Conservation (phyloP, 2,113 vertebrate species). For the Tapirus terrestris region DNA sequence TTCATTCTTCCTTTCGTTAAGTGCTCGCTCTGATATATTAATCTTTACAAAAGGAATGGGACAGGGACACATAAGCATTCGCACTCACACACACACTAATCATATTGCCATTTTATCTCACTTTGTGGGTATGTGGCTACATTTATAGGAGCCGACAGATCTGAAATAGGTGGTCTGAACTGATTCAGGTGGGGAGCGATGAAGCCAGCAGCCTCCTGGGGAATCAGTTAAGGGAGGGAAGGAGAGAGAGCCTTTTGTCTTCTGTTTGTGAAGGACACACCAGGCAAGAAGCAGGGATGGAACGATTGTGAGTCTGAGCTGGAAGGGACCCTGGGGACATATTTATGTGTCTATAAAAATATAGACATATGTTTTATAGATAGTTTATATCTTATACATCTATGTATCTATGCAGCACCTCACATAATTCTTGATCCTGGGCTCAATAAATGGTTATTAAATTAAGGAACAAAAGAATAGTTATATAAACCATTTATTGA, state of each 20-base stretch:
- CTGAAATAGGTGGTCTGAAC: constrained; percentile 75
- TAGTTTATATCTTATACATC: constrained; percentile 59
- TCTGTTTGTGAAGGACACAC: constrained; percentile 26
- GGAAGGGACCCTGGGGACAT: constrained; percentile 68
- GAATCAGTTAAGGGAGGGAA: not conserved
- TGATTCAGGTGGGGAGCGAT: constrained; percentile 54
- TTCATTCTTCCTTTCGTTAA: constrained; percentile 31
- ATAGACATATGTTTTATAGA: constrained; percentile 76
- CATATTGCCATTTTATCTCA: constrained; percentile 70
- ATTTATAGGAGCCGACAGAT: constrained; percentile 82
- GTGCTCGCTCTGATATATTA: constrained; percentile 42
- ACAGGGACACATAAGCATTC: not conserved
- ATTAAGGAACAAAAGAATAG: constrained; percentile 60
- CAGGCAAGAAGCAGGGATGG: not conserved
- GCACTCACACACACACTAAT: not conserved
- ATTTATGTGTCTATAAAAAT: constrained; percentile 69
- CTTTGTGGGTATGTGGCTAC: constrained; percentile 64
- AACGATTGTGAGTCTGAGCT: not conserved
- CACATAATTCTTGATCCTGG: constrained; percentile 62
- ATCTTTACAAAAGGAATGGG: not conserved
- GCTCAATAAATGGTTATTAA: constrained; percentile 66
- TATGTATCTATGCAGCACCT: constrained; percentile 54
- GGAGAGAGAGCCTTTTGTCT: constrained; percentile 59
- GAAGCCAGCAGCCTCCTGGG: constrained; percentile 35
- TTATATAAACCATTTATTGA: constrained; percentile 44